Evolutionary conservation across 92 coral and sea anemone genomes (phyloP), one percentile per base, ranked within the genome.

Genomic region (Paramuricea clavata): DNA sequence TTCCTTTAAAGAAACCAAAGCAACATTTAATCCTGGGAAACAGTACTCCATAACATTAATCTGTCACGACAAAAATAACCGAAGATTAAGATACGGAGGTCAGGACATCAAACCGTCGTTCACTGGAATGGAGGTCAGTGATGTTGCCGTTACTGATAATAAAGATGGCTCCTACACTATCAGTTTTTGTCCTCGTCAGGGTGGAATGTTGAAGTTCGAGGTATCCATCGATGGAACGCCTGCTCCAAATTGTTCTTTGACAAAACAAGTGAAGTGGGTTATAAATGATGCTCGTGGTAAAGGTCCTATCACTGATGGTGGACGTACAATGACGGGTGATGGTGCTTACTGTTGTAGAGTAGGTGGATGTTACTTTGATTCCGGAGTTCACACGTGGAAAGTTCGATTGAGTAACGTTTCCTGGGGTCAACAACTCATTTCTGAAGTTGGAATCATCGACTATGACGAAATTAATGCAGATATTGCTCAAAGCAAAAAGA

Each of bases 181-280:
- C 35, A 74, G 57, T 0, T 74, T 74, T 74, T 36, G 32, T 13
- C 56, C 60, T 21, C 30, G 54, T 39, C 28, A 43, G 8, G 47
- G 77, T 42, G 81, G 81, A 49, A 44, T 44, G 59, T 26, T 74
- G 36, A 74, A 74, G 36, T 74, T 74, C 25, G 39, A 44, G 60
- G 59, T 49, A 13, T 28, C 60, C 36, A 44, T 74, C 42, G 44
- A 74, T 49, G 61, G 81, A 49, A 41, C 15, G 1, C 81, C 60
- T 74, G 81, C 81, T 44, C 81, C 64, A 49, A 52, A 30, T 43
- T 74, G 81, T 28, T 74, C 81, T n/a, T 74, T 74, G 60, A 74
- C 64, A 15, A 74, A 72, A 72, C 2, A 15, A 36, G 78, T 72
- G 13, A 39, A 72, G 5, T 34, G 49, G 52, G 78, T 72, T 42